These are phyloP conservation scores for Drosophila formosana DNA, from an alignment of 2,888 invertebrate species.

Conservation along the genomic window DNA sequence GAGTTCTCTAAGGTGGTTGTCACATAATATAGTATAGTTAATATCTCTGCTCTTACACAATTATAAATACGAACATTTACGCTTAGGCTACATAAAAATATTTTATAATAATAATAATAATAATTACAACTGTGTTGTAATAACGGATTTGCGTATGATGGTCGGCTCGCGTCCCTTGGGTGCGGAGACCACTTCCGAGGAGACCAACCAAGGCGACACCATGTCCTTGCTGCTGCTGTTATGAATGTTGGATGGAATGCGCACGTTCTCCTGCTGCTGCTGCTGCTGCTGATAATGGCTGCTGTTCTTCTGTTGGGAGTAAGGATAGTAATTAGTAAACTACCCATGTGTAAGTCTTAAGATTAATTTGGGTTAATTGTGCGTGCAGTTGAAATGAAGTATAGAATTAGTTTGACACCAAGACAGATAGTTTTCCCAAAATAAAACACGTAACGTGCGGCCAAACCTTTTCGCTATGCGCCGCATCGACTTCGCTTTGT, in stretches of 20 bases:
- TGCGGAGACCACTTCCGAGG: conserved; percentile 89
- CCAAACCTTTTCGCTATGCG: conserved; percentile 83
- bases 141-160: conserved; percentile 93
- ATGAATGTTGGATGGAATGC: conserved; percentile 82
- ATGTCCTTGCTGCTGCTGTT: conserved; percentile 86
- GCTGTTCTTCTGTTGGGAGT: conserved; percentile 81
- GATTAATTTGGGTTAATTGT: conserved; percentile 26
- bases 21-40: conserved; percentile 54
- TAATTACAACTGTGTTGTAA: conserved; percentile 92
- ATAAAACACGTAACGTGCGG: conserved; percentile 22
- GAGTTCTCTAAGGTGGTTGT: conserved; percentile 68
- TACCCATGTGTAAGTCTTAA: no score
- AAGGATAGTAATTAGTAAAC: not conserved
- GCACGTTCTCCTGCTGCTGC: conserved; percentile 83
- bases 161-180: conserved; percentile 89
- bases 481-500: conserved; percentile 69
- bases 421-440: conserved; percentile 45
- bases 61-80: conserved; percentile 74
- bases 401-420: conserved; percentile 54
- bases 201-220: conserved; percentile 93
- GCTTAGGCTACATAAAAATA: conserved; percentile 51
- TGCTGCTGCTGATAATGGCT: conserved; percentile 60
- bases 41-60: conserved; percentile 32
- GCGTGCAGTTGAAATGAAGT: conserved; percentile 70
- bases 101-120: conserved; percentile 52